phyloP scores from a whole-genome alignment of 2,888 invertebrate genomes.

The Camptogramma bilineatum region DNA sequence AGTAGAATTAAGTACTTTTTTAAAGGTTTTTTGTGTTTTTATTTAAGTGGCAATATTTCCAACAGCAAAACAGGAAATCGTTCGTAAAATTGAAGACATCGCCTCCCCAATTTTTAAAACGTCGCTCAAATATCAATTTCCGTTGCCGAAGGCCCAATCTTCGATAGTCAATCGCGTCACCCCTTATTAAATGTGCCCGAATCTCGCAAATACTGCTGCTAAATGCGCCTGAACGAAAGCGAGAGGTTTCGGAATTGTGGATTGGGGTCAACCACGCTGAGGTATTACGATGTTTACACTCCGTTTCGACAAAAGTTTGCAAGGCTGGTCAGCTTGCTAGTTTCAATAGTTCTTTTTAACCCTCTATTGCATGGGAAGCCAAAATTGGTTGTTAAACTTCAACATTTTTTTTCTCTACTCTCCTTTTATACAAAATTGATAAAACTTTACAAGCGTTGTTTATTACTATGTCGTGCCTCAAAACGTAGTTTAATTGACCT shows the following conservation, averaged over 20 bases:
- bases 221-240: slow-evolving; percentile 51
- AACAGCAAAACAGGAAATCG: slow-evolving; percentile 1
- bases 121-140: slow-evolving; percentile 35
- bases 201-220: slow-evolving; percentile 29
- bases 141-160: slow-evolving; percentile 29
- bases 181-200: slow-evolving; percentile 34
- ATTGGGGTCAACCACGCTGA: slow-evolving; percentile 56
- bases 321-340: slow-evolving; percentile 5
- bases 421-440: too few relatives aligned
- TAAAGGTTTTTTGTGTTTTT: neutral
- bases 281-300: slow-evolving; percentile 59
- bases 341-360: neutral
- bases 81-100: slow-evolving; percentile 13
- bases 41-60: neutral
- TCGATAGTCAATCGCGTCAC: slow-evolving; percentile 33
- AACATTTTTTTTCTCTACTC: too few relatives aligned
- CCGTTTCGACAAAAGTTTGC: slow-evolving; percentile 47
- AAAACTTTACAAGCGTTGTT: too few relatives aligned
- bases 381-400: too few relatives aligned
- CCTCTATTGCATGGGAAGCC: too few relatives aligned
- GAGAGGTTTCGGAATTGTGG: slow-evolving; percentile 48
- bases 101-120: slow-evolving; percentile 20
- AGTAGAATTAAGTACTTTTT: too few relatives aligned
- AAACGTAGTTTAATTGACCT: too few relatives aligned
- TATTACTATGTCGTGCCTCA: too few relatives aligned